These are phyloP conservation scores for Brachypalpus laphriformis DNA, from an alignment of 2,888 invertebrate genomes.

Conservation along the genomic window DNA sequence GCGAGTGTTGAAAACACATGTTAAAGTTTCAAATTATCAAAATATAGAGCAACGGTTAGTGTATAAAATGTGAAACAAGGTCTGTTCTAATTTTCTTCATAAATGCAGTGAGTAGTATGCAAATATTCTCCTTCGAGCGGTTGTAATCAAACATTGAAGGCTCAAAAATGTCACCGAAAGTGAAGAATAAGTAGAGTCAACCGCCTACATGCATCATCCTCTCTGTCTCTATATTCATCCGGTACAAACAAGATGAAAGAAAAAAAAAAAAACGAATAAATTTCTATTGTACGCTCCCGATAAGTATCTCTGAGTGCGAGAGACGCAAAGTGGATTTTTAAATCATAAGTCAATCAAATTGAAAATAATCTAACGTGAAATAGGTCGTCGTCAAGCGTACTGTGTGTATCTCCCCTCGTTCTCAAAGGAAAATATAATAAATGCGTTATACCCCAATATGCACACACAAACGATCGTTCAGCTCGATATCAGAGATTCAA, in stretches of 20 bases:
- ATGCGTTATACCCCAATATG: conserved; percentile 38
- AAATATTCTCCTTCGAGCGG: conserved; percentile 3
- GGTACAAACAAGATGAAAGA: conserved; percentile 48
- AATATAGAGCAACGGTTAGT: no score
- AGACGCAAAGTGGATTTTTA: conserved; percentile 73
- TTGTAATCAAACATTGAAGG: conserved; percentile 17
- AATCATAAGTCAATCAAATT: conserved; percentile 74
- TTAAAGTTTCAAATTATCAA: no score
- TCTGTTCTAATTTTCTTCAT: no score
- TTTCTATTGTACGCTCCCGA: conserved; percentile 62
- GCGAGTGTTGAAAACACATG: no score
- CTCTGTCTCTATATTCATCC: conserved; percentile 56
- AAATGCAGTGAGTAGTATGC: conserved; percentile 8
- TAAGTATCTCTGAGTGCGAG: conserved; percentile 66
- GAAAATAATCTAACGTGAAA: conserved; percentile 73
- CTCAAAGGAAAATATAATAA: conserved; percentile 34
- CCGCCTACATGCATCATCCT: conserved; percentile 67
- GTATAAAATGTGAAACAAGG: no score
- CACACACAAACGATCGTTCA: conserved; percentile 41
- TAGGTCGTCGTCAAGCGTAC: conserved; percentile 62
- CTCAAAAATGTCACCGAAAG: conserved; percentile 51
- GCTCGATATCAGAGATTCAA: conserved; percentile 39
- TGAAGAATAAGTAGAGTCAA: conserved; percentile 37
- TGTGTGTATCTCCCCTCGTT: not conserved
- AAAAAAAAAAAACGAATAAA: conserved; percentile 27